A percentile compares a stretch with the other conserved stretches of the same genome.
These are phyloP conservation scores for Orchesella flavescens DNA, from an alignment of 2,888 invertebrate genomes.

Conservation along the genomic window DNA sequence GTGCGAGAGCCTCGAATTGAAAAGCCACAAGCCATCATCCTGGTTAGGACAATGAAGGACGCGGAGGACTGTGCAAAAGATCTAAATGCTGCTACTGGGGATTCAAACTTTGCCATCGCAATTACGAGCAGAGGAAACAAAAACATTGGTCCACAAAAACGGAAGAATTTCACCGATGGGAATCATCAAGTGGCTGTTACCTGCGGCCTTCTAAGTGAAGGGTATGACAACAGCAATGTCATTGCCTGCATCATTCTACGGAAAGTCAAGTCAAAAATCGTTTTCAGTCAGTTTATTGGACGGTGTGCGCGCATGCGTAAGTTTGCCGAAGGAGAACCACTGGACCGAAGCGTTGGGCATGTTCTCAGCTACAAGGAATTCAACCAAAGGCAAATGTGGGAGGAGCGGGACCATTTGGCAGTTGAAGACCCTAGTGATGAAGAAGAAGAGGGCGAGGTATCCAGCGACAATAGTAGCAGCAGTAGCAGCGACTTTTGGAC, in stretches of 20 bases:
- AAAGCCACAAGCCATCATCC: conserved; percentile 12
- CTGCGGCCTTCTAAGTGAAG: conserved; percentile 5
- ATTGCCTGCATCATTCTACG: neutral
- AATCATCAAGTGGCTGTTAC: neutral
- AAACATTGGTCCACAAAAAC: neutral
- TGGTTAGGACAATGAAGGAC: neutral
- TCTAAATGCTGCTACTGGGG: neutral
- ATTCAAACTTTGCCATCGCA: neutral
- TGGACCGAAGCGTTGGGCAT: neutral
- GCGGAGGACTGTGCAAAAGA: neutral
- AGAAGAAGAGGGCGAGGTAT: neutral
- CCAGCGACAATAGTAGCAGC: too few relatives aligned
- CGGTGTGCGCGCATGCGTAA: neutral
- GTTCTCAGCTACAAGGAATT: neutral
- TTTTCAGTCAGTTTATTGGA: conserved; percentile 13
- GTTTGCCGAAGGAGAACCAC: neutral
- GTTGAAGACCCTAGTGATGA: neutral
- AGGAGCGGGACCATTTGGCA: neutral
- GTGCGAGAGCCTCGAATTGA: neutral
- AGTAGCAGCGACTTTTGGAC: too few relatives aligned
- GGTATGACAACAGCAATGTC: conserved; percentile 29
- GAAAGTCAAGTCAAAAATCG: neutral
- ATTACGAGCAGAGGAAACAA: neutral
- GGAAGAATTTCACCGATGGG: neutral
- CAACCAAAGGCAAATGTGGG: conserved; percentile 7